Conservation (phyloP, 2,888 invertebrate genomes). For the Melipona beecheii region DNA sequence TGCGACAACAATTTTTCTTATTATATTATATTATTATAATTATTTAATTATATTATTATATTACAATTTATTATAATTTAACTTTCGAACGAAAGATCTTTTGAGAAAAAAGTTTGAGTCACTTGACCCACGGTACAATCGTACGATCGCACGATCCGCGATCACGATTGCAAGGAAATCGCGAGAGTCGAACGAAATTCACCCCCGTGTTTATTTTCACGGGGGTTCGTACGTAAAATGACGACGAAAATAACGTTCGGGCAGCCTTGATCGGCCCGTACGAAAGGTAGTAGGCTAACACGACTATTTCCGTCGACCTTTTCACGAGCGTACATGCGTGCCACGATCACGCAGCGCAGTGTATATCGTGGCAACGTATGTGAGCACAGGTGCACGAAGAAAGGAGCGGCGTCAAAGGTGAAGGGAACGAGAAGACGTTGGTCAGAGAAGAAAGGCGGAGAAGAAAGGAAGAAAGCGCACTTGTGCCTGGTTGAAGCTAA, state of each 20-base stretch:
- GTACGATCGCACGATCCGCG: too few relatives aligned
- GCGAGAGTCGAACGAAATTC: neutral
- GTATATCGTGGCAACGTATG: neutral
- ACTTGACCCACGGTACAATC: too few relatives aligned
- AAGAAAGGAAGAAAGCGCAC: slow-evolving; percentile 16
- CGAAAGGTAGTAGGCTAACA: slow-evolving; percentile 8
- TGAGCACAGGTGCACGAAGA: slow-evolving; percentile 62
- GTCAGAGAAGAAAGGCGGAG: neutral
- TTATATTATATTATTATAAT: too few relatives aligned
- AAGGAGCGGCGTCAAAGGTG: slow-evolving; percentile 28
- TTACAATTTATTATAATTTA: too few relatives aligned
- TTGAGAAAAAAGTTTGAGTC: too few relatives aligned
- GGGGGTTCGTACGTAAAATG: slow-evolving; percentile 8
- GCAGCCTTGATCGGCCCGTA: slow-evolving; percentile 30
- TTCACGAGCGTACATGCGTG: slow-evolving; percentile 42
- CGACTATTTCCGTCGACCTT: slow-evolving; percentile 59
- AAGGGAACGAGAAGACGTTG: slow-evolving; percentile 10
- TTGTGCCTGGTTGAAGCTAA: slow-evolving; percentile 28
- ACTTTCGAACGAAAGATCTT: too few relatives aligned
- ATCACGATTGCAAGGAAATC: neutral
- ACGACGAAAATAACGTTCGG: slow-evolving; percentile 28
- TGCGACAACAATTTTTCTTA: neutral
- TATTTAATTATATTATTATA: too few relatives aligned
- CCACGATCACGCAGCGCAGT: slow-evolving; percentile 21
- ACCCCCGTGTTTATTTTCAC: slow-evolving; percentile 9